phyloP scores from a whole-genome alignment of 1,140 invertebrate species.

The Adoxophyes honmai region DNA sequence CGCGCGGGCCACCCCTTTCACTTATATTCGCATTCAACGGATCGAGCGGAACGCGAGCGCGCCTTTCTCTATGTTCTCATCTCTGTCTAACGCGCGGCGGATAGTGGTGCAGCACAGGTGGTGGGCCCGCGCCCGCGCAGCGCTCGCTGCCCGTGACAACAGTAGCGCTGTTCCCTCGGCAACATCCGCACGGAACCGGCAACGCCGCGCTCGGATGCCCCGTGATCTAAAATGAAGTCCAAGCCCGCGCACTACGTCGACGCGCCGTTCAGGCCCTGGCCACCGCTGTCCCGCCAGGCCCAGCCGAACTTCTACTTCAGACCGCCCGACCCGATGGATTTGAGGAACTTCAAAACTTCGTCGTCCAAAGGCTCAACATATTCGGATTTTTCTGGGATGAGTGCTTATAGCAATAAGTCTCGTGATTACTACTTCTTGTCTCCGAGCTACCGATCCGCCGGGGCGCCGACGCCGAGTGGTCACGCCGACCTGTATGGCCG shows the following conservation, averaged over 20 bases:
- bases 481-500: constrained; percentile 60
- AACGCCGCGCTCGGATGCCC: constrained; percentile 57
- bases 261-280: constrained; percentile 78
- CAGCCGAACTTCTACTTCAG: constrained; percentile 80
- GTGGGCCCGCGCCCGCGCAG: constrained; percentile 44
- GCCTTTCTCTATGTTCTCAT: constrained; percentile 67
- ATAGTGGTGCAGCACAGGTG: constrained; percentile 40
- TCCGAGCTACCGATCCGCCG: constrained; percentile 80
- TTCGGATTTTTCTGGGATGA: constrained; percentile 59
- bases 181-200: constrained; percentile 64
- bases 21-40: constrained; percentile 62
- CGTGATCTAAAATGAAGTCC: constrained; percentile 69
- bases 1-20: constrained; percentile 68
- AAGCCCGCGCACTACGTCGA: constrained; percentile 72
- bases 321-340: constrained; percentile 73
- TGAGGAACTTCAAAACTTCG: constrained; percentile 69
- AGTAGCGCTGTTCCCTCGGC: constrained; percentile 63
- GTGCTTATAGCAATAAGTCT: constrained; percentile 76
- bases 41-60: constrained; percentile 57
- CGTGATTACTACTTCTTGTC: constrained; percentile 84
- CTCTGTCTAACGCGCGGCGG: constrained; percentile 55
- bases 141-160: constrained; percentile 46
- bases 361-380: constrained; percentile 77
- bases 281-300: constrained; percentile 78
- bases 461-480: constrained; percentile 74